phyloP scores from a whole-genome alignment of 2,888 invertebrate species.

The Stenotaenia linearis region DNA sequence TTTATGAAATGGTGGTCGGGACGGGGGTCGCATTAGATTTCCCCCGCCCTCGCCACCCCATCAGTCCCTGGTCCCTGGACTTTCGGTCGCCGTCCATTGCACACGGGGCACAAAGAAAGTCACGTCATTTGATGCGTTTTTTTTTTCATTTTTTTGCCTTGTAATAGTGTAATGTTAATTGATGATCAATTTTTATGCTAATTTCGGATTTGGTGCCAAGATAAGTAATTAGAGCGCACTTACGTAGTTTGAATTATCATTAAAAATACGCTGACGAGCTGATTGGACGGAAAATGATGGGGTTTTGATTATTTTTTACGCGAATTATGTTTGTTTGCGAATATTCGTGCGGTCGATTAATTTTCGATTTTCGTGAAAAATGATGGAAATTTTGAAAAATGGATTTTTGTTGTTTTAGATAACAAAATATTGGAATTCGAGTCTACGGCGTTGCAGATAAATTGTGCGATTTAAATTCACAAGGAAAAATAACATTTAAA shows the following conservation, averaged over 20 bases:
- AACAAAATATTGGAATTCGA: too few relatives aligned
- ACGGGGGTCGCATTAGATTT: slow-evolving; percentile 1
- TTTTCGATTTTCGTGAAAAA: too few relatives aligned
- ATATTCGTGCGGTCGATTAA: too few relatives aligned
- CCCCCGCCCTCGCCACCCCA: slow-evolving; percentile 7
- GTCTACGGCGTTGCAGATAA: too few relatives aligned
- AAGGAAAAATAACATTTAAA: too few relatives aligned
- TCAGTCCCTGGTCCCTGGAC: slow-evolving; percentile 10
- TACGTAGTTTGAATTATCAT: neutral
- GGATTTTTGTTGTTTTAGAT: too few relatives aligned
- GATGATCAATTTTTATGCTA: neutral
- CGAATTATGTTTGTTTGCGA: too few relatives aligned
- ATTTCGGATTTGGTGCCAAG: neutral
- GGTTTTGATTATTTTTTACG: too few relatives aligned
- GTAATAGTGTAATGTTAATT: neutral
- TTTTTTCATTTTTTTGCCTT: neutral
- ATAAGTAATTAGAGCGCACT: neutral
- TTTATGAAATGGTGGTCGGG: neutral
- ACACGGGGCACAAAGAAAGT: neutral
- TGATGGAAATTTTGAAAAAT: too few relatives aligned
- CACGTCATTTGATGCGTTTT: neutral
- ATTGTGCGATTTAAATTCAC: too few relatives aligned
- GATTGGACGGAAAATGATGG: too few relatives aligned
- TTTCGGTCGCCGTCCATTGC: slow-evolving; percentile 6
- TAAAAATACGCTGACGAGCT: neutral